A percentile compares a stretch with the other conserved stretches of the same genome.
Evolutionary conservation across 2,797 vertebrate genomes (phyloP).

Genomic region (Molossus molossus): DNA sequence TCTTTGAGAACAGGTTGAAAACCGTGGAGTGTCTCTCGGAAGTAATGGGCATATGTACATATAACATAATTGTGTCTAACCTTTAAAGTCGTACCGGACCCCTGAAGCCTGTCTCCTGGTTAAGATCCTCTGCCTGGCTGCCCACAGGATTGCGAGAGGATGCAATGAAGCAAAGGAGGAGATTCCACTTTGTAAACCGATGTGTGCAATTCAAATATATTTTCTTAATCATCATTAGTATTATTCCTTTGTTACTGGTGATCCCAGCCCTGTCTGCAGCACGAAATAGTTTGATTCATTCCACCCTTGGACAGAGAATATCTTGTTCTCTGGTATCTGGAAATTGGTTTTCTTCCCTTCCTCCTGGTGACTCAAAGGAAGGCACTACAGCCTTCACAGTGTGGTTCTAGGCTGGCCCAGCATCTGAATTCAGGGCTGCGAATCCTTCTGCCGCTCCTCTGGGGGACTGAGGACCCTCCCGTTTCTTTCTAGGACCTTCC

Average conservation of each 20-base stretch:
- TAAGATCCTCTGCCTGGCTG: background rate
- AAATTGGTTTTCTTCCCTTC: background rate
- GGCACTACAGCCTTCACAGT: rapidly evolving
- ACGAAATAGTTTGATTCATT: background rate
- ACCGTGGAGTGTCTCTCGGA: background rate
- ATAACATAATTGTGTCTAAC: no score
- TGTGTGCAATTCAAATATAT: rapidly evolving
- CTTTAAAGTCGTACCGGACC: background rate
- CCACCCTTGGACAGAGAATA: background rate
- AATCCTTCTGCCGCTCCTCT: background rate
- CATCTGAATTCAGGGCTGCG: background rate
- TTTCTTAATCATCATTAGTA: rapidly evolving
- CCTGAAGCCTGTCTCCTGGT: background rate
- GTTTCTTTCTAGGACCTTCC: background rate
- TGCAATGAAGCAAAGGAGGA: background rate
- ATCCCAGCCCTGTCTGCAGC: background rate
- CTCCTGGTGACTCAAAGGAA: background rate
- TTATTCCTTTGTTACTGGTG: background rate
- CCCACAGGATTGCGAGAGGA: rapidly evolving
- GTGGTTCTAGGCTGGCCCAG: background rate
- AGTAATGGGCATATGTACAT: background rate
- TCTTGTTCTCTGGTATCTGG: background rate
- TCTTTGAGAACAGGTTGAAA: background rate
- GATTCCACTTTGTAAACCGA: background rate
- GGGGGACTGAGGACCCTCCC: background rate